Evolutionary conservation across 1,140 invertebrate species (phyloP), one percentile per base, ranked within the genome.

Genomic region (Onthophagus taurus): DNA sequence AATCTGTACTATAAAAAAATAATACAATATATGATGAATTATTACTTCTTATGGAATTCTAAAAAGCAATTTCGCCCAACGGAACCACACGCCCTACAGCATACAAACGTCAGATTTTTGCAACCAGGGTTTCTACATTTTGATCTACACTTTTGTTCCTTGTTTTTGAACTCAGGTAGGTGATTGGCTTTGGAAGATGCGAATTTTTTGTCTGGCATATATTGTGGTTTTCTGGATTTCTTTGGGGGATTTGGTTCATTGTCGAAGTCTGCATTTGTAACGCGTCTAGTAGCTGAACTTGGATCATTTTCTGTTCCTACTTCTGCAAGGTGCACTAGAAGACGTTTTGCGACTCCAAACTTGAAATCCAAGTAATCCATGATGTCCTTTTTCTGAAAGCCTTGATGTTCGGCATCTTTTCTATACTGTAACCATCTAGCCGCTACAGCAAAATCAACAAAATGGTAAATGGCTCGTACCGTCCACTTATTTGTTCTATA

Each of bases 391-490:
- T 14, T 14, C 31, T 8, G 19, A 17, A 14, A 12, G 4, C 21
- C 17, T 3, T 31, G 9, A 18, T n/a, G 3, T 18, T 45, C 23
- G 14, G 8, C 16, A 21, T 35, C 29, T 12, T 16, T 13, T 44
- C 38, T 41, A 33, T 42, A 49, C 12, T 34, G 19, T 23, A 46
- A 29, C 44, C 48, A 50, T 8, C 44, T 3, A 19, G 44, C 44
- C n/a, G 26, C 38, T 17, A 42, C 12, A 11, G 16, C 38, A 29
- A 42, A 41, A 14, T 50, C 48, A 30, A 50, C 4, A 14, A 47
- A 50, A 43, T 47, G 48, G 20, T 39, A 26, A 26, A 50, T 39
- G 23, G 12, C 19, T 30, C 38, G 14, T 2, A 48, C 31, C 21
- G 31, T 34, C 41, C 42, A 48, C 30, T 44, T 44, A 24, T 48